Conservation (phyloP, 1,140 invertebrate genomes). For the Drosophila novamexicana region DNA sequence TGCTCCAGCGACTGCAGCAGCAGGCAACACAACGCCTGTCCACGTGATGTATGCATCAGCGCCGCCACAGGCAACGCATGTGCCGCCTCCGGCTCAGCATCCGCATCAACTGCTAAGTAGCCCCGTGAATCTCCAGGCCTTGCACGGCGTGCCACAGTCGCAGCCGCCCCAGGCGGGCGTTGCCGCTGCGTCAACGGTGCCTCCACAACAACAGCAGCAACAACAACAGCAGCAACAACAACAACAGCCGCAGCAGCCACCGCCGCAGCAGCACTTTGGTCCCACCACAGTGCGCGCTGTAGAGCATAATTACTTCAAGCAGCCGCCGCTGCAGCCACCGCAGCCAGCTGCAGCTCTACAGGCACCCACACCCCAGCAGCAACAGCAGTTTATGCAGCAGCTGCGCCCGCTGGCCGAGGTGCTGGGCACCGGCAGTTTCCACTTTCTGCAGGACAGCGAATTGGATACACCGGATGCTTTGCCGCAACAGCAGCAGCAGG, state of each 20-base stretch:
- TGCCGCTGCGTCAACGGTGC: slow-evolving; percentile 27
- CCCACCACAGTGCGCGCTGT: slow-evolving; percentile 86
- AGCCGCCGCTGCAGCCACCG: slow-evolving; percentile 84
- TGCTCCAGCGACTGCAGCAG: slow-evolving; percentile 34
- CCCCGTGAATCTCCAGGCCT: slow-evolving; percentile 75
- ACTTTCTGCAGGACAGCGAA: slow-evolving; percentile 91
- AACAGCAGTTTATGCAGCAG: slow-evolving; percentile 84
- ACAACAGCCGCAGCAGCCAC: slow-evolving; percentile 15
- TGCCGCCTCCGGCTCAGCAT: slow-evolving; percentile 47
- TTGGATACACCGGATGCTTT: slow-evolving; percentile 88
- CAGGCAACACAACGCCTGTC: slow-evolving; percentile 70
- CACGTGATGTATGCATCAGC: slow-evolving; percentile 80
- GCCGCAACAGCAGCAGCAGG: slow-evolving; percentile 43
- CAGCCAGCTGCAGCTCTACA: slow-evolving; percentile 81
- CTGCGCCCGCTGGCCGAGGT: slow-evolving; percentile 89
- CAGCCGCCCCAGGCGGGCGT: slow-evolving; percentile 44
- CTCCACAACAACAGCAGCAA: slow-evolving; percentile 22
- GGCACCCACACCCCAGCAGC: slow-evolving; percentile 59
- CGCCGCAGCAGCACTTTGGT: slow-evolving; percentile 58
- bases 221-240: slow-evolving; percentile 41
- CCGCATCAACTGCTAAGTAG: slow-evolving; percentile 70
- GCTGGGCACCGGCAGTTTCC: slow-evolving; percentile 88
- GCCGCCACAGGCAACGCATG: slow-evolving; percentile 57
- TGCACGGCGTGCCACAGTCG: slow-evolving; percentile 31
- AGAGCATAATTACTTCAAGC: slow-evolving; percentile 86